A percentile compares a stretch with the other conserved stretches of the same genome.
Conservation (phyloP, 53 echinoderm and acorn worm species). For the Mesocentrotus franciscanus region DNA sequence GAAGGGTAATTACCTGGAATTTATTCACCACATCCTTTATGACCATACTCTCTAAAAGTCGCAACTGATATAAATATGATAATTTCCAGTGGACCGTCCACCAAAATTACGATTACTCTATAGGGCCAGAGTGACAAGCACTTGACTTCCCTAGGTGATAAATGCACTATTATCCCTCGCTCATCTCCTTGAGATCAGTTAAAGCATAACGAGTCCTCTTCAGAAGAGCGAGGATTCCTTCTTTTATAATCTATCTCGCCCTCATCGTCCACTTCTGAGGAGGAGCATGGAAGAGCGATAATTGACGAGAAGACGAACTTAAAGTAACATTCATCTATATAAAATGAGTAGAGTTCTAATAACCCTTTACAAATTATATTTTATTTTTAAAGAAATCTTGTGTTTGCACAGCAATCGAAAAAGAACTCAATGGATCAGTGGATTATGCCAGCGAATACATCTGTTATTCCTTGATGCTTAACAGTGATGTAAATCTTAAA, state of each 20-base stretch:
- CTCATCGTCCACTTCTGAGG: constrained; percentile 1
- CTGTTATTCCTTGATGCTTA: too few species aligned
- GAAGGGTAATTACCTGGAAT: too few species aligned
- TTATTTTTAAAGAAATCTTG: too few species aligned
- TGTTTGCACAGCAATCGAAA: too few species aligned
- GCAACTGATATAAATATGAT: not conserved
- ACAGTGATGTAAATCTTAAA: too few species aligned
- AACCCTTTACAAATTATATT: too few species aligned
- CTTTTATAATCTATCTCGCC: constrained; percentile 6
- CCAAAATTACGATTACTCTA: not conserved
- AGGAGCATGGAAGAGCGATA: not conserved
- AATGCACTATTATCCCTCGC: constrained; percentile 46
- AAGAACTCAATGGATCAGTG: too few species aligned
- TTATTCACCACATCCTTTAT: too few species aligned
- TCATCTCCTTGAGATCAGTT: constrained; percentile 45
- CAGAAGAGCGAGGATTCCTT: constrained; percentile 1
- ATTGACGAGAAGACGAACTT: not conserved
- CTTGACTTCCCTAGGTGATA: constrained; percentile 46
- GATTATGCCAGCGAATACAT: too few species aligned
- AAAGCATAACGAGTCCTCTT: constrained; percentile 49
- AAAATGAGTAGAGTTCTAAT: not conserved
- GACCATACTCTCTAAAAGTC: too few species aligned
- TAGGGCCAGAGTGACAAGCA: constrained; percentile 36
- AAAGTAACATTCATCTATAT: not conserved
- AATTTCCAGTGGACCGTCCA: not conserved